Base-by-base conservation (phyloP, 2,113 vertebrate genomes). In the Microcebus griseorufus region DNA sequence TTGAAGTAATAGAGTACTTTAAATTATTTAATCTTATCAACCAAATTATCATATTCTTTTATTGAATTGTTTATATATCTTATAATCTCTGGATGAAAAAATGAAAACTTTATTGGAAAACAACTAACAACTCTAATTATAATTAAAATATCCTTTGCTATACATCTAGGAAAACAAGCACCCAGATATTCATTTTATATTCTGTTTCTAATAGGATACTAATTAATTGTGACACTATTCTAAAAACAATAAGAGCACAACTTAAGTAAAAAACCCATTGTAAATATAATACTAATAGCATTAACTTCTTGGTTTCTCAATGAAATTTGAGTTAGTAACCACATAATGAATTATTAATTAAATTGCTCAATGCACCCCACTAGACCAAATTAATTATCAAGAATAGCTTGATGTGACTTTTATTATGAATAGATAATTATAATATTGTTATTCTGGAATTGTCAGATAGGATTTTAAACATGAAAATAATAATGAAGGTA, bases 301-400 rank as follows among this genome's bases (percentile, higher is more conserved):
- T 67, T 37, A 92, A 76, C 48, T 82, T 96, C 70, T 82, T 94
- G 88, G 73, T 39, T 97, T 83, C 85, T 70, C 14, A 51, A 90
- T 69, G 92, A 95, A 96, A 88, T 96, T 93, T 94, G 83, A 97
- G 65, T 97, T 95, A 97, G 89, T 90, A 92, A 88, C 60, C 18
- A 88, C 22, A 90, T 93, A 96, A 93, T 88, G 90, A 82, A 53
- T 92, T 96, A 85, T 93, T 98, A 97, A 95, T 91, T 97, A 55
- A 98, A 96, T 53, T 97, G 72, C 45, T 91, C 85, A 78, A 48
- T 95, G 8, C 53, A 97, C 86, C 96, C 84, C n/a, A 97, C 45
- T 17, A 82, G n/a, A 0, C 17, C 86, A 94, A 86, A 93, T 90
- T 76, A 98, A 96, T 84, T n/a, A 81, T 81, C 69, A 76, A 69